Evolutionary conservation across 2,113 vertebrate species (phyloP).

Genomic region (Thalassarche chlororhynchos): DNA sequence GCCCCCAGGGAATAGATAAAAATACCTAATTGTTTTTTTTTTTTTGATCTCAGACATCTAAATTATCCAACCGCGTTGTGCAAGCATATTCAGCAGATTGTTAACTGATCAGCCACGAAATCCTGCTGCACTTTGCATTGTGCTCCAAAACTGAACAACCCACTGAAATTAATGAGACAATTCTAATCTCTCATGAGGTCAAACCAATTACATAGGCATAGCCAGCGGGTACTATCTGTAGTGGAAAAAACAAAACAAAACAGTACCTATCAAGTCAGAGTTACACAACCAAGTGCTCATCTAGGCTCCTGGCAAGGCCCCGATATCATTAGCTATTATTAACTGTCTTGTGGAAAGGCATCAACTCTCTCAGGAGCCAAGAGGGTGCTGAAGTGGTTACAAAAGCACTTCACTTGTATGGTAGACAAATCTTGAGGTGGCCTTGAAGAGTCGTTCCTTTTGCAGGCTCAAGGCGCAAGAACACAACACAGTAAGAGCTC

Average conservation of each 20-base stretch:
- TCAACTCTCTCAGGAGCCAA: background rate
- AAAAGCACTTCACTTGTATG: background rate
- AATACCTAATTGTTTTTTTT: background rate
- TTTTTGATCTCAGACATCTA: background rate
- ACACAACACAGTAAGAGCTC: background rate
- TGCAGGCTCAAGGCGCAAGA: background rate
- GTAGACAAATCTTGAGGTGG: background rate
- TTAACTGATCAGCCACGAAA: background rate
- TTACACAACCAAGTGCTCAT: background rate
- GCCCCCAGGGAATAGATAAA: background rate
- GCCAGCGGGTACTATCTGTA: background rate
- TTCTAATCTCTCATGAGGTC: slow-evolving; percentile 37
- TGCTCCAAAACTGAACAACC: slow-evolving; percentile 11
- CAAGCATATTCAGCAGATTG: background rate
- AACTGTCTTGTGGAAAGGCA: slow-evolving; percentile 23
- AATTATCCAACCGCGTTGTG: background rate
- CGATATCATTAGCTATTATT: background rate
- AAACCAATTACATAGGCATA: background rate
- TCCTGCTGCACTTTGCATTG: slow-evolving; percentile 5
- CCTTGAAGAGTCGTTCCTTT: background rate
- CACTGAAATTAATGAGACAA: slow-evolving; percentile 1
- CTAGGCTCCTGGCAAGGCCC: background rate
- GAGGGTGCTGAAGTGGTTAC: background rate
- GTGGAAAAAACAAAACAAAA: slow-evolving; percentile 35
- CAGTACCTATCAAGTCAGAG: background rate